These are phyloP conservation scores for Ibidorhyncha struthersii DNA, from an alignment of 2,113 vertebrate species.

Conservation along the genomic window DNA sequence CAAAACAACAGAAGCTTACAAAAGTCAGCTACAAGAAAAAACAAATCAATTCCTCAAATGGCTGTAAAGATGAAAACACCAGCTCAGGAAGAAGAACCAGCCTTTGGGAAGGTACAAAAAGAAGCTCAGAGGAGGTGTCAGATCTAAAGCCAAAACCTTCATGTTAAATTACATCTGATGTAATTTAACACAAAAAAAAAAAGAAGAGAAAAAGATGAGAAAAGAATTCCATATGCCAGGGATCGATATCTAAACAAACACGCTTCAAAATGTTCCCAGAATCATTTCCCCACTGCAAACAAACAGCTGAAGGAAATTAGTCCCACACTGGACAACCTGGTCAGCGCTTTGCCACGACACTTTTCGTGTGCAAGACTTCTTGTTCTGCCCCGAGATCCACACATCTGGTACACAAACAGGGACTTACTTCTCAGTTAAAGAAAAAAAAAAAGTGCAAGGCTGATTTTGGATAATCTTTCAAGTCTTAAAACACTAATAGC, in stretches of 20 bases:
- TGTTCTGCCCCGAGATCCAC: neutral
- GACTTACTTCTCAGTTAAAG: neutral
- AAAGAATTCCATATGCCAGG: neutral
- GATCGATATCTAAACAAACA: neutral
- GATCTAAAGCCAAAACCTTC: conserved; percentile 29
- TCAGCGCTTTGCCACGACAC: neutral
- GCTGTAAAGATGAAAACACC: neutral
- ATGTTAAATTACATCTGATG: neutral
- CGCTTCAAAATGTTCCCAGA: fast-evolving
- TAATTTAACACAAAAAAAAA: neutral
- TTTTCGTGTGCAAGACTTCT: neutral
- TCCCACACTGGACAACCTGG: neutral
- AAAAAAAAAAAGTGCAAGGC: neutral
- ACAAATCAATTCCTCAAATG: neutral
- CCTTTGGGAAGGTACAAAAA: neutral
- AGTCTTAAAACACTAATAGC: neutral
- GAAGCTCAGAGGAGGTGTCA: neutral
- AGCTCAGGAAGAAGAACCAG: neutral
- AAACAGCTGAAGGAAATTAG: neutral
- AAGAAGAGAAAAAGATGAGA: neutral
- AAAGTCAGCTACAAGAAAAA: neutral
- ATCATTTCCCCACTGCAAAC: neutral
- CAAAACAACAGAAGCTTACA: neutral
- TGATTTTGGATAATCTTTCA: neutral
- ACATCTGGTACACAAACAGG: neutral